Evolutionary conservation across 2,888 invertebrate species (phyloP).

Genomic region (Horisme vitalbata): DNA sequence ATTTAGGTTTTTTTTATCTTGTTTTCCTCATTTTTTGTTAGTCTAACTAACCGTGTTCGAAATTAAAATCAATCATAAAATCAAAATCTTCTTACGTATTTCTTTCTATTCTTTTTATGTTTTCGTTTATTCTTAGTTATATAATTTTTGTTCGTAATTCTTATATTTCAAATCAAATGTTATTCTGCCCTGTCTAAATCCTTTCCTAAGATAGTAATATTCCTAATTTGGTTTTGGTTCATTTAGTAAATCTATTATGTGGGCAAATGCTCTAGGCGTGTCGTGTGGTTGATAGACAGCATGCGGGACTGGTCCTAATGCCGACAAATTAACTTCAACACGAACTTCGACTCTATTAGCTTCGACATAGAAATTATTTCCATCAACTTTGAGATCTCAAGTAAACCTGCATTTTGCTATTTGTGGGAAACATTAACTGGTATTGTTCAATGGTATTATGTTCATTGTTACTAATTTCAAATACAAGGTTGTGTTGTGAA

Average conservation of each 20-base stretch:
- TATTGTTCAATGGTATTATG: slow-evolving; percentile 56
- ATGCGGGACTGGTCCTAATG: neutral
- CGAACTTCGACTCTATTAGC: no score
- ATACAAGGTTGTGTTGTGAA: slow-evolving; percentile 53
- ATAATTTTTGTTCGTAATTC: no score
- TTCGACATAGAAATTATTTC: neutral
- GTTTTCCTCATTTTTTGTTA: no score
- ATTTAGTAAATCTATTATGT: slow-evolving; percentile 14
- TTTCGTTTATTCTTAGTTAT: no score
- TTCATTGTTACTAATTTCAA: slow-evolving; percentile 45
- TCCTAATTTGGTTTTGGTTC: slow-evolving; percentile 19
- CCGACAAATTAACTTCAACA: slow-evolving; percentile 1
- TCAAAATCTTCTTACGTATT: no score
- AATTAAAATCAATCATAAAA: no score
- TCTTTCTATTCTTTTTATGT: no score
- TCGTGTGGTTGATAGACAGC: slow-evolving; percentile 5
- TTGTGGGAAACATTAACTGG: slow-evolving; percentile 55
- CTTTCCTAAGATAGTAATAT: no score
- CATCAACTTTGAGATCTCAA: slow-evolving; percentile 3
- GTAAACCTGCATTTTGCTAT: neutral
- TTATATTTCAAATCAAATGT: no score
- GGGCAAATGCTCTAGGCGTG: slow-evolving; percentile 12
- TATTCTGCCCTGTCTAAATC: no score
- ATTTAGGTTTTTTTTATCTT: no score
- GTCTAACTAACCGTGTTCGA: no score